Conservation (phyloP, 2,888 invertebrate species). For the Megastigmus dorsalis region DNA sequence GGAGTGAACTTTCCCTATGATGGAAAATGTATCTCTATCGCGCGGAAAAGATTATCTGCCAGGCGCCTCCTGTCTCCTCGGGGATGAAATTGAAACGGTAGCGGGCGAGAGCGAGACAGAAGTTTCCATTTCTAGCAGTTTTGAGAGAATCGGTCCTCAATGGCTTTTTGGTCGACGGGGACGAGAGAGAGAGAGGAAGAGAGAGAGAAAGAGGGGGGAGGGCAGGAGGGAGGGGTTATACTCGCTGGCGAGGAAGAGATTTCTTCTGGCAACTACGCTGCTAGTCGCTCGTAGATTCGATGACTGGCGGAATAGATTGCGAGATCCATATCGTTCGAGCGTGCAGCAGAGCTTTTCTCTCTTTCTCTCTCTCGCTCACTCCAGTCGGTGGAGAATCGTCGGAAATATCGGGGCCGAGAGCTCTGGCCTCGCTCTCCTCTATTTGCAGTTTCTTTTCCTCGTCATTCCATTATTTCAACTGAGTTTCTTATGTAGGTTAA, state of each 20-base stretch:
- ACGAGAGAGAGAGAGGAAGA: too few relatives aligned
- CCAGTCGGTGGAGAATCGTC: neutral
- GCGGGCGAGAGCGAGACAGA: neutral
- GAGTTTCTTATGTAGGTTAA: conserved; percentile 47
- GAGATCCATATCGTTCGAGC: conserved; percentile 51
- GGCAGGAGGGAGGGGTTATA: too few relatives aligned
- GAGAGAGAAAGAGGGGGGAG: too few relatives aligned
- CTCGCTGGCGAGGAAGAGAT: conserved; percentile 37
- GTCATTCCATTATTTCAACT: conserved; percentile 44
- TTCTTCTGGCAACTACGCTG: conserved; percentile 45
- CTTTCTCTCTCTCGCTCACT: neutral
- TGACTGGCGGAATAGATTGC: conserved; percentile 54
- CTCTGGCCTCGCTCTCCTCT: neutral
- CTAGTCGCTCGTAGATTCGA: conserved; percentile 52
- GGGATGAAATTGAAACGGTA: conserved; percentile 42
- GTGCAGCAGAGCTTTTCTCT: neutral
- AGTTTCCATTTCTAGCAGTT: conserved; percentile 50
- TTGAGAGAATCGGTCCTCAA: conserved; percentile 50
- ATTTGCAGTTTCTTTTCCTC: neutral
- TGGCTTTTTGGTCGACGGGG: conserved; percentile 38
- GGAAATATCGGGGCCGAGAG: conserved; percentile 7
- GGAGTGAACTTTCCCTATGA: conserved; percentile 34
- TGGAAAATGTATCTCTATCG: conserved; percentile 27
- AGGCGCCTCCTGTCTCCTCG: neutral
- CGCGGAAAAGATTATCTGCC: conserved; percentile 43